phyloP scores from a whole-genome alignment of 2,113 vertebrate genomes.

The Sinocyclocheilus rhinocerous region DNA sequence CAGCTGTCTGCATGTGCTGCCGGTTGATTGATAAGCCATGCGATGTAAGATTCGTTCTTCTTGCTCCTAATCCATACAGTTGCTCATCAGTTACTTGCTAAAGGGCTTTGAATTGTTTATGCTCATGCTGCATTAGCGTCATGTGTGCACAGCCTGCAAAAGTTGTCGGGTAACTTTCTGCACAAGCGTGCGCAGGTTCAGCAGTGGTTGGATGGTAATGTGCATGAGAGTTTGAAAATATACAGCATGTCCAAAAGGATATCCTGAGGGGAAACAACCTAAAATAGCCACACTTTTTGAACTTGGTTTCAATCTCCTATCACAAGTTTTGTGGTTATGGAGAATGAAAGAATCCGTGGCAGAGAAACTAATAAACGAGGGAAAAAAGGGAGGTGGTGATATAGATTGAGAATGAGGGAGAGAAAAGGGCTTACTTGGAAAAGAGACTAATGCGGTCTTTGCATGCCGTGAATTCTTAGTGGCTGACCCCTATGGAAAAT shows the following conservation, averaged over 20 bases:
- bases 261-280: conserved; percentile 71
- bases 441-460: conserved; percentile 58
- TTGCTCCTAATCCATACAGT: neutral
- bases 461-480: conserved; percentile 75
- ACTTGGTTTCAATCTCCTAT: conserved; percentile 27
- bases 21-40: conserved; percentile 30
- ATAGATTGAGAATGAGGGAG: conserved; percentile 51
- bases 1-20: conserved; percentile 59
- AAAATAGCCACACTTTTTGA: conserved; percentile 63
- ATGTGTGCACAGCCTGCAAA: neutral
- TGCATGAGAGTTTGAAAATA: conserved; percentile 51
- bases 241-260: conserved; percentile 66
- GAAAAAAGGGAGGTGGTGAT: conserved; percentile 39
- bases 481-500: conserved; percentile 77
- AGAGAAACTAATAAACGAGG: conserved; percentile 40
- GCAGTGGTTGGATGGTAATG: neutral
- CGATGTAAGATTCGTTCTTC: neutral
- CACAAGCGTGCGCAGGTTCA: neutral
- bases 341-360: conserved; percentile 9
- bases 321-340: neutral
- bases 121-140: neutral
- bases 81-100: neutral
- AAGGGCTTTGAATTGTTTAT: conserved; percentile 17
- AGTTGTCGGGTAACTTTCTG: conserved; percentile 33
- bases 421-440: conserved; percentile 44